Conservation (phyloP, 2,797 vertebrate species). For the Pseudocheirus occidentalis region DNA sequence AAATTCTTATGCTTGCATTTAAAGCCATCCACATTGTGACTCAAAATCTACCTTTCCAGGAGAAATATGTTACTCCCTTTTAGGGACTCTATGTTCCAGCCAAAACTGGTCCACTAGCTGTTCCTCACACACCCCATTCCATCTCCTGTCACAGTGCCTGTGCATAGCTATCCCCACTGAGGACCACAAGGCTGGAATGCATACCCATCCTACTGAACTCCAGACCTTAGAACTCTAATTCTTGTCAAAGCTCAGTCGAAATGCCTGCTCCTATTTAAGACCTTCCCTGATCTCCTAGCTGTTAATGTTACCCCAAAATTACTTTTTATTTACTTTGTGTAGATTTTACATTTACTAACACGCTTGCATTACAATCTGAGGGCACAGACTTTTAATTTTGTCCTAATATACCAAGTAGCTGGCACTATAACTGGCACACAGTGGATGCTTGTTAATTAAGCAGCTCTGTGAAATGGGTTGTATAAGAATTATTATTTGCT, state of each 20-base stretch:
- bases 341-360: not conserved
- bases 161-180: not conserved
- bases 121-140: not conserved
- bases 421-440: not conserved
- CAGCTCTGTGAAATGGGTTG: not conserved
- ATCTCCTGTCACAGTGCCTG: not conserved
- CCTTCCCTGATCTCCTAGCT: not conserved
- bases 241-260: not conserved
- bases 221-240: not conserved
- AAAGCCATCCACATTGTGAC: not conserved
- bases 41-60: not conserved
- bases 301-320: not conserved
- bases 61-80: not conserved
- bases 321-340: not conserved
- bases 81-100: not conserved
- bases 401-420: not conserved
- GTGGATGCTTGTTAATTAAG: not conserved
- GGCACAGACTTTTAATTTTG: not conserved
- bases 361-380: not conserved
- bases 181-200: not conserved
- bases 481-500: not conserved
- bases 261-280: not conserved
- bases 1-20: not conserved
- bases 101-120: not conserved
- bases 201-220: not conserved